Percentiles rank a stretch among this genome's conserved stretches.
phyloP scores from a whole-genome alignment of 2,113 vertebrate species.

The Plecturocebus donacophilus region DNA sequence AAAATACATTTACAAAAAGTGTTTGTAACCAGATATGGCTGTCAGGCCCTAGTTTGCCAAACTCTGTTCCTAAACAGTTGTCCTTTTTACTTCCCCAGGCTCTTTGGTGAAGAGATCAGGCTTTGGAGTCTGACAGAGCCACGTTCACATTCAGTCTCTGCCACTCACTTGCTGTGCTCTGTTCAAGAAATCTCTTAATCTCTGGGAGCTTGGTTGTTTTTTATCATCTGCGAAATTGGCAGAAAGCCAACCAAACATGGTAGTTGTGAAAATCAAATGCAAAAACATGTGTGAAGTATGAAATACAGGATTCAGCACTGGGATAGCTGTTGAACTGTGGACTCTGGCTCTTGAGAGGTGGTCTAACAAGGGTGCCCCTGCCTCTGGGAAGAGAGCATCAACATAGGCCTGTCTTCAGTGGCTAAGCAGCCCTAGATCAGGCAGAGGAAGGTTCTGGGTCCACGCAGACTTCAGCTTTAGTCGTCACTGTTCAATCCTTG shows the following conservation, averaged over 20 bases:
- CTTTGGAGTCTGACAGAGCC: background rate
- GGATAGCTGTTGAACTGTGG: background rate
- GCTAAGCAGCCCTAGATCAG: conserved; percentile 53
- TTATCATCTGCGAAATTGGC: background rate
- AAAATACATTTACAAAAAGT: background rate
- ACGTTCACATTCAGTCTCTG: background rate
- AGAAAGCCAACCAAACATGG: background rate
- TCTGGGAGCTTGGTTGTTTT: background rate
- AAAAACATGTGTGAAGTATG: background rate
- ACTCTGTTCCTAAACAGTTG: background rate
- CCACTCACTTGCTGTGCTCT: background rate
- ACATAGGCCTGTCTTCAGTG: background rate
- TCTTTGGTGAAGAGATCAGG: background rate
- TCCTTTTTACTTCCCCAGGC: background rate
- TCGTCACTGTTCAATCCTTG: background rate
- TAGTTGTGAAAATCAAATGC: background rate
- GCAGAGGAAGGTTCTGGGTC: conserved; percentile 31
- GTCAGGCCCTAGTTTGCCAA: background rate
- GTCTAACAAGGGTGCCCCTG: background rate
- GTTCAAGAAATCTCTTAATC: background rate
- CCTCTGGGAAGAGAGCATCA: background rate
- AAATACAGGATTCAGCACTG: background rate
- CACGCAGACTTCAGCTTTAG: background rate
- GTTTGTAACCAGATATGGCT: background rate
- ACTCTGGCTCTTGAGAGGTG: background rate